phyloP scores from a whole-genome alignment of 2,113 vertebrate genomes.

The Ictidomys tridecemlineatus region DNA sequence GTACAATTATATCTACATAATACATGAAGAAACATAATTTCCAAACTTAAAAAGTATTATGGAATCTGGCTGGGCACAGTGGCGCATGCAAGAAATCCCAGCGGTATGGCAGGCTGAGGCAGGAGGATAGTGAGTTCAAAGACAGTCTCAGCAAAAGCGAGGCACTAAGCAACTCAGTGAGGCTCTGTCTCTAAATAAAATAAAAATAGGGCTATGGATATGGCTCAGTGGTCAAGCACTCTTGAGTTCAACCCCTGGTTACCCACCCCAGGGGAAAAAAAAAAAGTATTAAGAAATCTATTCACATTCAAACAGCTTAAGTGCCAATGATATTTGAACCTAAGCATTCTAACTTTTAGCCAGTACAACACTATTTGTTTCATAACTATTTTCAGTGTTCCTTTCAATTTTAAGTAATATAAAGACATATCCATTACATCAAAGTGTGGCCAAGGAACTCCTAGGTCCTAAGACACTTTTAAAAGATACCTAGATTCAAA shows the following conservation, averaged over 20 bases:
- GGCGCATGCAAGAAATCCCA: too few relatives aligned
- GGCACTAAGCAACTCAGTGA: too few relatives aligned
- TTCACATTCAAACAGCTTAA: constrained; percentile 18
- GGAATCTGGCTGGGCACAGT: background rate
- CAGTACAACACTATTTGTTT: background rate
- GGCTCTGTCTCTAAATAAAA: too few relatives aligned
- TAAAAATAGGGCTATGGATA: too few relatives aligned
- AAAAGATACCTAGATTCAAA: background rate
- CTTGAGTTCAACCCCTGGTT: too few relatives aligned
- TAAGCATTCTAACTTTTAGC: constrained; percentile 40
- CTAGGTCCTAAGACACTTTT: background rate
- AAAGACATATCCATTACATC: background rate
- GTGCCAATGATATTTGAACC: background rate
- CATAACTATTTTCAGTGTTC: background rate
- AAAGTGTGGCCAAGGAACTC: background rate
- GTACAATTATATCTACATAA: background rate
- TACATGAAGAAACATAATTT: background rate
- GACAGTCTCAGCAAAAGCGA: too few relatives aligned
- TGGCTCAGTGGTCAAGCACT: too few relatives aligned
- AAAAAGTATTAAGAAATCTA: constrained; percentile 19
- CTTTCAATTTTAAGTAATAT: background rate
- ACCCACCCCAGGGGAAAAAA: background rate
- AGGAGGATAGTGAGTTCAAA: too few relatives aligned
- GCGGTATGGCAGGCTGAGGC: too few relatives aligned
- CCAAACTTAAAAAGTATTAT: constrained; percentile 34